Percentiles rank a stretch among this genome's conserved stretches.
Evolutionary conservation across 2,888 invertebrate species (phyloP).

Genomic region (Sesia apiformis): DNA sequence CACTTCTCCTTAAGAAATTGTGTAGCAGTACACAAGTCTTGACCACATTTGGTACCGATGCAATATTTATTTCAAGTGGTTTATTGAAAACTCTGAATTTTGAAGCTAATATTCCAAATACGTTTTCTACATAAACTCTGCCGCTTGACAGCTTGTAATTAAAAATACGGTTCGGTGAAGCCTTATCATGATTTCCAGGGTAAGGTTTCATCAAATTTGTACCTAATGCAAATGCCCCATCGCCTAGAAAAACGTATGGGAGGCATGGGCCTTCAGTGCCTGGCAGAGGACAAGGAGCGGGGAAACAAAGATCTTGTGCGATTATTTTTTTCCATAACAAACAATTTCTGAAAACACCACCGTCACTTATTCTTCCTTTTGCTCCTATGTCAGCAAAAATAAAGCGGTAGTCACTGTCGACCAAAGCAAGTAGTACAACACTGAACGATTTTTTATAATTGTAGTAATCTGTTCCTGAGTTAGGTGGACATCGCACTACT

Average conservation of each 20-base stretch:
- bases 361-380: slow-evolving; percentile 20
- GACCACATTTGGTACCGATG: too few relatives aligned
- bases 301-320: slow-evolving; percentile 16
- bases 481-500: too few relatives aligned
- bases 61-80: too few relatives aligned
- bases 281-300: slow-evolving; percentile 12
- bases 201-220: slow-evolving; percentile 15
- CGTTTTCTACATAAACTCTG: too few relatives aligned
- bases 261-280: slow-evolving; percentile 10
- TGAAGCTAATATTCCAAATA: too few relatives aligned
- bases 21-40: too few relatives aligned
- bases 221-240: slow-evolving; percentile 14
- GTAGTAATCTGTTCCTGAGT: too few relatives aligned
- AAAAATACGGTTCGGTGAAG: slow-evolving; percentile 12
- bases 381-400: slow-evolving; percentile 12
- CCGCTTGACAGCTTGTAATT: too few relatives aligned
- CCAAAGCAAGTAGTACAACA: too few relatives aligned
- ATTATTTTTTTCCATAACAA: slow-evolving; percentile 17
- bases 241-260: slow-evolving; percentile 13
- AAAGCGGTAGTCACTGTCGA: slow-evolving; percentile 12
- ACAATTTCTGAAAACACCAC: slow-evolving; percentile 14
- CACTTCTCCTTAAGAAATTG: too few relatives aligned
- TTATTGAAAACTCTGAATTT: too few relatives aligned
- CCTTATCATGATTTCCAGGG: slow-evolving; percentile 12
- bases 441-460: too few relatives aligned